These are phyloP conservation scores for Drosophila pandora DNA, from an alignment of 1,140 invertebrate species.

Conservation along the genomic window DNA sequence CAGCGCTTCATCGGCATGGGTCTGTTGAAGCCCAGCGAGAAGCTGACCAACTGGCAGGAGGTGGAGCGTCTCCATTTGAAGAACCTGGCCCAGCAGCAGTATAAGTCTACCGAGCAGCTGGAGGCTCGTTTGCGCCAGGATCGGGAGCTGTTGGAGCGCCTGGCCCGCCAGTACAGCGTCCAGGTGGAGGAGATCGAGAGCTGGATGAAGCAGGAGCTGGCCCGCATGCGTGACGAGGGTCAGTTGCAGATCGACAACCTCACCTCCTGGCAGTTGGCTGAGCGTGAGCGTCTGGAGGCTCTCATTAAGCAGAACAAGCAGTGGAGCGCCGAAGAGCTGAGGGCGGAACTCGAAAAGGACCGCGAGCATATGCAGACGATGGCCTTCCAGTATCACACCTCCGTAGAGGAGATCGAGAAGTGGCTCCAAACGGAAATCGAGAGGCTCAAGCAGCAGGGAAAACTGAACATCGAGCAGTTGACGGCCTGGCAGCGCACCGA, in stretches of 20 bases:
- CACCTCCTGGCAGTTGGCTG: constrained; percentile 73
- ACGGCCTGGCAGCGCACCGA: constrained; percentile 75
- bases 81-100: constrained; percentile 74
- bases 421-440: constrained; percentile 74
- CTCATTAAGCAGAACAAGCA: constrained; percentile 71
- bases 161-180: constrained; percentile 74
- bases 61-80: constrained; percentile 74
- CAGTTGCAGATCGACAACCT: constrained; percentile 79
- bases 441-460: constrained; percentile 69
- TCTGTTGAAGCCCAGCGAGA: constrained; percentile 76
- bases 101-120: constrained; percentile 78
- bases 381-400: constrained; percentile 80
- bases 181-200: constrained; percentile 79
- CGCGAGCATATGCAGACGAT: constrained; percentile 81
- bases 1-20: constrained; percentile 78
- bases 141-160: constrained; percentile 66
- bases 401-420: constrained; percentile 77
- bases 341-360: constrained; percentile 65
- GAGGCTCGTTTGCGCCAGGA: constrained; percentile 73
- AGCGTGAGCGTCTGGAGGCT: constrained; percentile 72
- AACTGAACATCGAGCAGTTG: constrained; percentile 73
- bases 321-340: constrained; percentile 76
- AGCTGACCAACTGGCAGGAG: constrained; percentile 81
- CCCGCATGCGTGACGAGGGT: constrained; percentile 78
- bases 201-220: constrained; percentile 80